Conservation (phyloP, 1,140 invertebrate genomes). For the Agrypnia vestita region DNA sequence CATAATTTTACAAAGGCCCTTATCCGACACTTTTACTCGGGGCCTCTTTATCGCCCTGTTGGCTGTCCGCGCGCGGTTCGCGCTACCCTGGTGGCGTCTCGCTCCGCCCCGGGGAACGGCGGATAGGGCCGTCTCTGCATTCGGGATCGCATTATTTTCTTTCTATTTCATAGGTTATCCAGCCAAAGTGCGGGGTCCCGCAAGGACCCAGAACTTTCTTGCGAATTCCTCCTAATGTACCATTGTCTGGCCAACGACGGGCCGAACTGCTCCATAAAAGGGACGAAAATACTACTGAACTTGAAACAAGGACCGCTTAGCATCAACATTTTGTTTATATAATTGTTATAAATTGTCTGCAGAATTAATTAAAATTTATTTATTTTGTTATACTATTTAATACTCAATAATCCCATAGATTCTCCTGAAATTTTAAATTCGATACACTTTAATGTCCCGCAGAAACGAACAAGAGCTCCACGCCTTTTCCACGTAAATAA, state of each 20-base stretch:
- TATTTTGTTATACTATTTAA: too few species aligned
- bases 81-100: not conserved
- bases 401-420: too few species aligned
- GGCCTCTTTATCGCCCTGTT: not conserved
- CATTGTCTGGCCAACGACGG: not conserved
- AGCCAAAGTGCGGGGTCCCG: not conserved
- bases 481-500: too few species aligned
- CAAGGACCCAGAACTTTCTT: not conserved
- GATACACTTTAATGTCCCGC: too few species aligned
- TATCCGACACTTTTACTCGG: not conserved
- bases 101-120: not conserved
- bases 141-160: slow-evolving; percentile 17
- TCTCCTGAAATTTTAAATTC: too few species aligned
- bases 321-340: too few species aligned
- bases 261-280: too few species aligned
- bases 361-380: too few species aligned
- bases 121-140: not conserved
- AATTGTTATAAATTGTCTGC: too few species aligned
- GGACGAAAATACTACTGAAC: too few species aligned
- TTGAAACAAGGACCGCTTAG: too few species aligned
- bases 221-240: not conserved
- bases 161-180: not conserved
- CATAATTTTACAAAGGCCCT: not conserved
- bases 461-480: too few species aligned
- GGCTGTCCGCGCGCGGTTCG: not conserved